Percentiles rank a stretch among this genome's conserved stretches.
Evolutionary conservation across 2,888 invertebrate genomes (phyloP).

Genomic region (Ramazzottius varieornatus): DNA sequence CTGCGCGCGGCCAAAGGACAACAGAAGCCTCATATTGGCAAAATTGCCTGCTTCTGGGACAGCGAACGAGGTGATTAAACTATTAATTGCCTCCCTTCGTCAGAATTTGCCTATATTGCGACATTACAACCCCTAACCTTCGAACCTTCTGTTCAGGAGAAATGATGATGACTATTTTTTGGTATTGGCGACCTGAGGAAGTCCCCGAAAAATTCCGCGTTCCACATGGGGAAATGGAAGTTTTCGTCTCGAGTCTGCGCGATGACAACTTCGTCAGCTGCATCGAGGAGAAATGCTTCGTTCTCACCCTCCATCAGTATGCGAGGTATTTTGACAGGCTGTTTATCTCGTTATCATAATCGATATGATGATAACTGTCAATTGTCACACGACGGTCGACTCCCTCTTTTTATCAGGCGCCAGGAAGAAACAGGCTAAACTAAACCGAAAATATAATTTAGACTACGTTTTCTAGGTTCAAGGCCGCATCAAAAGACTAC

Average conservation of each 20-base stretch:
- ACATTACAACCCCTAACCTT: not conserved
- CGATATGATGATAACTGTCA: no score
- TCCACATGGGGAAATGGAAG: not conserved
- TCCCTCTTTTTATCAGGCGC: no score
- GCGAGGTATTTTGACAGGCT: not conserved
- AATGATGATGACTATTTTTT: conserved; percentile 2
- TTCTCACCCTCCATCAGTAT: not conserved
- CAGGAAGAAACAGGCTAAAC: no score
- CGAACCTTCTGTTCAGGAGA: not conserved
- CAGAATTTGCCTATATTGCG: not conserved
- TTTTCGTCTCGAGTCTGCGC: not conserved
- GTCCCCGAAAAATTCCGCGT: not conserved
- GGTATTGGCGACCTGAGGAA: conserved; percentile 1
- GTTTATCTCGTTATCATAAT: no score
- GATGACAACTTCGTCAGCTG: not conserved
- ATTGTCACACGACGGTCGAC: not conserved
- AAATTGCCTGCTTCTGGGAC: not conserved
- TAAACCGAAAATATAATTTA: no score
- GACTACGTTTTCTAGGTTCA: not conserved
- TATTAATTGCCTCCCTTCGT: no score
- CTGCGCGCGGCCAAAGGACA: not conserved
- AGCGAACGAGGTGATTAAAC: not conserved
- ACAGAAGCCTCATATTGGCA: not conserved
- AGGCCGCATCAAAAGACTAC: not conserved
- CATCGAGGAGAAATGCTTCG: not conserved